A percentile compares a stretch with the other conserved stretches of the same genome.
These are phyloP conservation scores for Plotosus lineatus DNA, from an alignment of 2,113 vertebrate genomes.

Conservation along the genomic window DNA sequence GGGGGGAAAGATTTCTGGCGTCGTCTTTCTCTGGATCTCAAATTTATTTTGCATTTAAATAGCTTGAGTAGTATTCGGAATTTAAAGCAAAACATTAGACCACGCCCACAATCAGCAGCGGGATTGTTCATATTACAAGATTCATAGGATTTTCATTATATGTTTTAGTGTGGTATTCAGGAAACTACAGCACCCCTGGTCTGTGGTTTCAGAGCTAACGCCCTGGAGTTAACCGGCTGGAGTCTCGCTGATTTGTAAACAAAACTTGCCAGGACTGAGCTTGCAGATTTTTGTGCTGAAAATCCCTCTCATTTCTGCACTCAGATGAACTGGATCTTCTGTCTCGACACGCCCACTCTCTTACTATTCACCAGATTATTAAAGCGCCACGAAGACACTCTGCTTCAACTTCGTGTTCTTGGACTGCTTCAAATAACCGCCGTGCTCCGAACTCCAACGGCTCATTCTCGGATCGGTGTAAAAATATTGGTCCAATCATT, in stretches of 20 bases:
- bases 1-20: not conserved
- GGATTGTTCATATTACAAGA: not conserved
- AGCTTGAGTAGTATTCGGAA: too few relatives aligned
- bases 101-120: not conserved
- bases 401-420: not conserved
- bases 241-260: not conserved
- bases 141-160: not conserved
- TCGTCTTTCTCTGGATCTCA: not conserved
- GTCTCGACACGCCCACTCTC: not conserved
- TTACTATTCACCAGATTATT: not conserved
- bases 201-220: not conserved
- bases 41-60: not conserved
- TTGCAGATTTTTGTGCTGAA: not conserved
- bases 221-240: not conserved
- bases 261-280: not conserved
- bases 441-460: not conserved
- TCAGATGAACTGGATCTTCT: not conserved
- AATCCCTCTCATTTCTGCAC: not conserved
- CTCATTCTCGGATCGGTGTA: constrained; percentile 24
- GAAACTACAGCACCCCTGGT: not conserved
- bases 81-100: not conserved
- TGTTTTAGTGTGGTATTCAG: not conserved
- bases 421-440: not conserved
- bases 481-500: constrained; percentile 73
- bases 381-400: not conserved